Conservation (phyloP, 1,140 invertebrate species). For the Drosophila kepulauana region DNA sequence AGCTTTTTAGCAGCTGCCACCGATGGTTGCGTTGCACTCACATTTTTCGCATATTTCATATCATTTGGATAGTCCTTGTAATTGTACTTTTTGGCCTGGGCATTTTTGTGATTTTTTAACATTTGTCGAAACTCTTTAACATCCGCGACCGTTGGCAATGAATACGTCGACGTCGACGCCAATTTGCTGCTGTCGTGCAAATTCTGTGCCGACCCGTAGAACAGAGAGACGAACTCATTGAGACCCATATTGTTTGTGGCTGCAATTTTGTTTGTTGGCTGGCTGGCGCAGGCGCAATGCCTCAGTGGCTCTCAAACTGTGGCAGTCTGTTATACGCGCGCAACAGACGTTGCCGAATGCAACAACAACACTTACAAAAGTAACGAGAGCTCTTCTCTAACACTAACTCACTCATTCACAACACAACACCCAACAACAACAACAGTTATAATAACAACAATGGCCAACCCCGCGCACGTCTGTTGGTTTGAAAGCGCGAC, state of each 20-base stretch:
- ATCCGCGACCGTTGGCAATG: slow-evolving; percentile 71
- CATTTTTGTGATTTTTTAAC: slow-evolving; percentile 84
- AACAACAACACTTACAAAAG: slow-evolving; percentile 3
- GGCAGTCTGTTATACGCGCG: slow-evolving; percentile 51
- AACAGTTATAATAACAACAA: slow-evolving; percentile 11
- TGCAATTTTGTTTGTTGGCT: not conserved
- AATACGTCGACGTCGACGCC: slow-evolving; percentile 68
- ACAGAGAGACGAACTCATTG: slow-evolving; percentile 81
- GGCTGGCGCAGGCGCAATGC: slow-evolving; percentile 53
- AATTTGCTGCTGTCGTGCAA: slow-evolving; percentile 60
- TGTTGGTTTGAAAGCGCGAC: slow-evolving; percentile 66
- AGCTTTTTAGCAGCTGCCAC: slow-evolving; percentile 56
- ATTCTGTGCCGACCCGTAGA: slow-evolving; percentile 83
- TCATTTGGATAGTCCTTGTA: slow-evolving; percentile 75
- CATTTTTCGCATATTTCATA: slow-evolving; percentile 72
- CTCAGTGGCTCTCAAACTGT: slow-evolving; percentile 58
- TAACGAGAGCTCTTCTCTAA: not conserved
- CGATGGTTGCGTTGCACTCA: slow-evolving; percentile 23
- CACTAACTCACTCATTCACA: slow-evolving; percentile 6
- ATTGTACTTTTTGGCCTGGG: slow-evolving; percentile 71
- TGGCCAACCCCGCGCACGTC: slow-evolving; percentile 52
- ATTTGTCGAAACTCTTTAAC: slow-evolving; percentile 76
- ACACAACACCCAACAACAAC: slow-evolving; percentile 2
- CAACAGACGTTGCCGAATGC: slow-evolving; percentile 5
- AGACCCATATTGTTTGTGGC: slow-evolving; percentile 64